Base-by-base conservation (phyloP, 2,888 invertebrate species). In the Acrobasis repandana region DNA sequence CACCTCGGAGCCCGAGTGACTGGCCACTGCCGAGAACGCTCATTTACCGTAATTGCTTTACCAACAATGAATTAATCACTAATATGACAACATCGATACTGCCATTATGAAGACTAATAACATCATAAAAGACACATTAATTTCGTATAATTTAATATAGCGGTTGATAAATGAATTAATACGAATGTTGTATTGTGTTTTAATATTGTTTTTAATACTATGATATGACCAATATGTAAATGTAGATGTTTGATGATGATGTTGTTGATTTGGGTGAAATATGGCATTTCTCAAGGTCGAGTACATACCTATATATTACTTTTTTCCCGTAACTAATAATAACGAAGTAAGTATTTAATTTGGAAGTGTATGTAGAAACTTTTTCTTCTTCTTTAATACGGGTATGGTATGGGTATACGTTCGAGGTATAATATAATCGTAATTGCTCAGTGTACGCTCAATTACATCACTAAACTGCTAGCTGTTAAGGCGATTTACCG, bases 11-110 rank as follows among this genome's bases (percentile, higher is more conserved):
- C 66, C 71, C 68, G 70, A 68, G 51, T 34, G 34, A 34, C 51
- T 34, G 9, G n/a, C 50, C 11, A n/a, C 73, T 60, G 71, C 66
- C 70, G 68, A 80, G 80, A 79, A 74, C 83, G 74, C 76, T 80
- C 79, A 83, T 86, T 86, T 83, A 69, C 76, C 73, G 74, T 89
- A 89, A 90, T 89, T 86, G 83, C 83, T 78, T 71, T 68, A 79
- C 80, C 74, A 79, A 80, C 83, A 82, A 84, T 84, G 73, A 82
- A 88, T 88, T 87, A 88, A 89, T 89, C 84, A 88, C 82, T 81
- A 83, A 85, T 83, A 79, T 82, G 88, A 86, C 88, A 85, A 82
- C 76, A 74, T 69, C 74, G 80, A 84, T 85, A 83, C 74, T 71
- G 73, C 69, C 73, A 81, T 81, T 80, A 79, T 74, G 67, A 80